Base-by-base conservation (phyloP, 1,140 invertebrate genomes). In the Wasmannia auropunctata region DNA sequence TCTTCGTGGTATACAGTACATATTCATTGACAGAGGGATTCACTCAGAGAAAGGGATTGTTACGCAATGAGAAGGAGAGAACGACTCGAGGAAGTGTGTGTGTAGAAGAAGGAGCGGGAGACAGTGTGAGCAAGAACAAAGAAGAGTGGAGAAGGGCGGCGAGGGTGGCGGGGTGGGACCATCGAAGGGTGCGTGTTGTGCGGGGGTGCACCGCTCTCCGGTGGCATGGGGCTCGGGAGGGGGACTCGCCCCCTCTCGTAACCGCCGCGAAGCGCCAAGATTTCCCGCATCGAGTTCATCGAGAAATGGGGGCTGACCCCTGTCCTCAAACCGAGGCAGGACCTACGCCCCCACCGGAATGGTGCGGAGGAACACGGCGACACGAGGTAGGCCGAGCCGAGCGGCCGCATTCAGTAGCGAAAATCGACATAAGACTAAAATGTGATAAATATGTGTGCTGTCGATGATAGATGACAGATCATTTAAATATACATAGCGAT, bases 261-360 rank as follows among this genome's bases (percentile, higher is more conserved):
- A 95, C 94, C 94, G 92, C 93, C 93, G 92, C 93, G 92, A 95
- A 93, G 91, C 94, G 96, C 96, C 97, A 98, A 97, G 97, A 98
- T 98, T 98, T 98, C 98, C 96, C 97, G 98, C 96, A 97, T 98
- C 97, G 98, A 98, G 97, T 98, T 98, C 96, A 97, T 98, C 96
- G 98, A 98, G 96, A 98, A 98, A 98, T 98, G 98, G 98, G 98
- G 98, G 97, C 97, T 98, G 96, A 98, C 98, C 96, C 98, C 98
- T 97, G 98, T 98, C 97, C 97, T 98, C 96, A 97, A 97, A 96
- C 98, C 98, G 97, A 97, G 97, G 96, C 97, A 98, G 97, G 98
- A 98, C 96, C 97, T 97, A 96, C 95, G 96, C 97, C 97, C 97
- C 97, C 97, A 95, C 95, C 93, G 94, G 93, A 95, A 95, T 95